Percentiles rank a stretch among this genome's conserved stretches.
phyloP scores from a whole-genome alignment of 2,797 vertebrate genomes.

The Hyperoplus lanceolatus region DNA sequence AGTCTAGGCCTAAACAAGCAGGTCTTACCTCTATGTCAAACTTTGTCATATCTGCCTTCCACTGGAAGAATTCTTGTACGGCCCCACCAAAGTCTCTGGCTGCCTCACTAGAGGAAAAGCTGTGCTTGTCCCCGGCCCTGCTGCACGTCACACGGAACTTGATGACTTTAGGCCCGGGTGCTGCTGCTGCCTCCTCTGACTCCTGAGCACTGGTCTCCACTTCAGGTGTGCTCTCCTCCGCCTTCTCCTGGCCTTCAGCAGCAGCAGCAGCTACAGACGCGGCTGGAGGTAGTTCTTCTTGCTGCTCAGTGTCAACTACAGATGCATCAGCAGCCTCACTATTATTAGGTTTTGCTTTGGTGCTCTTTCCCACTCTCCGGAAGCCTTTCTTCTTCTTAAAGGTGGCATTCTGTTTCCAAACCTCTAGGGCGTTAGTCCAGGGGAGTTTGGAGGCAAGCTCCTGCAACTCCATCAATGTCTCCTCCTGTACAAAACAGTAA shows the following conservation, averaged over 20 bases:
- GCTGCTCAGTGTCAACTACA: conserved; percentile 33
- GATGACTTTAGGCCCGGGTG: conserved; percentile 69
- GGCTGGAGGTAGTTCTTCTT: conserved; percentile 37
- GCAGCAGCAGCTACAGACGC: background rate
- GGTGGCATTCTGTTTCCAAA: conserved; percentile 93
- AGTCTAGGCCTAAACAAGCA: conserved; percentile 18
- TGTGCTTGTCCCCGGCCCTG: conserved; percentile 94
- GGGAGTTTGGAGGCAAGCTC: conserved; percentile 89
- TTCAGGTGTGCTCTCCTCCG: conserved; percentile 46
- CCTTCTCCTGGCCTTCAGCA: conserved; percentile 55
- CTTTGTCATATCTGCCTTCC: conserved; percentile 99
- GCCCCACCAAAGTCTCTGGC: conserved; percentile 97
- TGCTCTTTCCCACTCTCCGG: conserved; percentile 75
- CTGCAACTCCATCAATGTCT: conserved; percentile 91
- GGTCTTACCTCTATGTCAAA: conserved; percentile 95
- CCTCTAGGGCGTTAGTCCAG: conserved; percentile 90
- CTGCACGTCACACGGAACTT: conserved; percentile 97
- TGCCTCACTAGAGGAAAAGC: conserved; percentile 95
- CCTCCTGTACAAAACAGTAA: conserved; percentile 86
- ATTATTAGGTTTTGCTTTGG: conserved; percentile 62
- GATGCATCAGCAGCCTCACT: conserved; percentile 24
- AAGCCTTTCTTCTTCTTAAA: conserved; percentile 93
- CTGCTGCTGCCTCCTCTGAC: conserved; percentile 47
- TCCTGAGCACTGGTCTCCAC: conserved; percentile 42
- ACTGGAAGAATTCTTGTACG: conserved; percentile 95